phyloP scores from a whole-genome alignment of 2,113 vertebrate species.

The Pelobates fuscus region DNA sequence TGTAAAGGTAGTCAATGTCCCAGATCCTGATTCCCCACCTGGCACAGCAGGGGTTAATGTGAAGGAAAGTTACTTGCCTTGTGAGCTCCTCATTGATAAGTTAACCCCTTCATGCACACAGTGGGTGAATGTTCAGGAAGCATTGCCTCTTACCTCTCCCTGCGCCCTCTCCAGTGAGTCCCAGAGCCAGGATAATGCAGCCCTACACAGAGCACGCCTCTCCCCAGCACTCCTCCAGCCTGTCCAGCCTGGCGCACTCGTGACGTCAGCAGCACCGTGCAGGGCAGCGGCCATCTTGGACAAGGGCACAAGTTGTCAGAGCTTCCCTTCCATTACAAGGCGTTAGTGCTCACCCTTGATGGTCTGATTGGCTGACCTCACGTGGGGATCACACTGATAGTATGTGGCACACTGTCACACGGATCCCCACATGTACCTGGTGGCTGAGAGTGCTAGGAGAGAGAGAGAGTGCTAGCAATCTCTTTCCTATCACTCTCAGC shows the following conservation, averaged over 20 bases:
- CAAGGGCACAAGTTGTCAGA: too few species aligned
- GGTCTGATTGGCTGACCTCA: too few species aligned
- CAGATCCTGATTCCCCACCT: not conserved
- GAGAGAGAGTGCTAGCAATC: too few species aligned
- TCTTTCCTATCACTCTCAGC: too few species aligned
- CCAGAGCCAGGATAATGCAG: constrained; percentile 1
- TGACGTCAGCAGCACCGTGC: constrained; percentile 1
- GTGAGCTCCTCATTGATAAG: too few species aligned
- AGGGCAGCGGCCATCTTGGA: constrained; percentile 1
- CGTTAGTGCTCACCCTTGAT: too few species aligned
- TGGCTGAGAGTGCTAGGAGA: too few species aligned
- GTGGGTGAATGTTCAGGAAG: not conserved
- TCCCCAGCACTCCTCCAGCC: not conserved
- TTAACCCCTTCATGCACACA: not conserved
- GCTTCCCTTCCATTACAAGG: too few species aligned
- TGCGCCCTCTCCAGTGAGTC: not conserved
- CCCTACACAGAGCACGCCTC: constrained; percentile 12
- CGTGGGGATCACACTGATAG: too few species aligned
- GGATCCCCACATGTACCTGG: too few species aligned
- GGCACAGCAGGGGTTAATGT: not conserved
- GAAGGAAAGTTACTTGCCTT: not conserved
- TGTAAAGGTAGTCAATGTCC: too few species aligned
- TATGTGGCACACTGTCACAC: too few species aligned
- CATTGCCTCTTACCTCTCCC: not conserved
- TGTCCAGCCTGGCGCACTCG: not conserved